Conservation (phyloP, 2,888 invertebrate genomes). For the Biston betularia region DNA sequence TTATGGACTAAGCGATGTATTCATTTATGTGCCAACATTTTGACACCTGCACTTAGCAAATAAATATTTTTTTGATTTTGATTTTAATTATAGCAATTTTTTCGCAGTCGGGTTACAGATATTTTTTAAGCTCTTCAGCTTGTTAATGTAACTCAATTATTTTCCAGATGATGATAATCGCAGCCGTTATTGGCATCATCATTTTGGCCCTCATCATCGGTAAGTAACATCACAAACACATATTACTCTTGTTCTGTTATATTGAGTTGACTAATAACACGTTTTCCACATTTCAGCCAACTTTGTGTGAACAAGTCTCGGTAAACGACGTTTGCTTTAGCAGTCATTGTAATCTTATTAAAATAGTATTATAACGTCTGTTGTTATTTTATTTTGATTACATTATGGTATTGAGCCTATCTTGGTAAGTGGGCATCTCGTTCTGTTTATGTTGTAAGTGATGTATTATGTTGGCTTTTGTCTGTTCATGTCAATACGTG, state of each 20-base stretch:
- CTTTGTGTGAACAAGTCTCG: constrained; percentile 85
- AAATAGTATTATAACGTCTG: constrained; percentile 62
- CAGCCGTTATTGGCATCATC: constrained; percentile 93
- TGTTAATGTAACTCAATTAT: too few relatives aligned
- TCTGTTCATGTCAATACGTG: constrained; percentile 73
- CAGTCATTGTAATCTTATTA: constrained; percentile 72
- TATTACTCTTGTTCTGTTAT: constrained; percentile 19
- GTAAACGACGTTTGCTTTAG: constrained; percentile 80
- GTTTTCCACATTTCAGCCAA: constrained; percentile 83
- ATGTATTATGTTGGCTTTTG: constrained; percentile 70
- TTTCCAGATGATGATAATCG: constrained; percentile 95
- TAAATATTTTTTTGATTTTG: too few relatives aligned
- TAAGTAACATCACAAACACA: constrained; percentile 81
- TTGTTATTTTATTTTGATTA: constrained; percentile 66
- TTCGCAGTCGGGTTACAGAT: too few relatives aligned
- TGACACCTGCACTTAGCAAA: too few relatives aligned
- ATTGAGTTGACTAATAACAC: constrained; percentile 72
- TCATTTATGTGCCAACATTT: too few relatives aligned
- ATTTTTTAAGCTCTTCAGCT: too few relatives aligned
- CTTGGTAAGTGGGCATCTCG: constrained; percentile 76
- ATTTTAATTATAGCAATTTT: too few relatives aligned
- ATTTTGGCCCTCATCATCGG: constrained; percentile 95
- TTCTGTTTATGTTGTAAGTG: constrained; percentile 68
- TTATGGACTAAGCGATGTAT: too few relatives aligned
- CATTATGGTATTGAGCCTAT: constrained; percentile 68